A percentile compares a stretch with the other conserved stretches of the same genome.
Evolutionary conservation across 1,140 invertebrate genomes (phyloP).

Genomic region (Octopus bimaculoides): DNA sequence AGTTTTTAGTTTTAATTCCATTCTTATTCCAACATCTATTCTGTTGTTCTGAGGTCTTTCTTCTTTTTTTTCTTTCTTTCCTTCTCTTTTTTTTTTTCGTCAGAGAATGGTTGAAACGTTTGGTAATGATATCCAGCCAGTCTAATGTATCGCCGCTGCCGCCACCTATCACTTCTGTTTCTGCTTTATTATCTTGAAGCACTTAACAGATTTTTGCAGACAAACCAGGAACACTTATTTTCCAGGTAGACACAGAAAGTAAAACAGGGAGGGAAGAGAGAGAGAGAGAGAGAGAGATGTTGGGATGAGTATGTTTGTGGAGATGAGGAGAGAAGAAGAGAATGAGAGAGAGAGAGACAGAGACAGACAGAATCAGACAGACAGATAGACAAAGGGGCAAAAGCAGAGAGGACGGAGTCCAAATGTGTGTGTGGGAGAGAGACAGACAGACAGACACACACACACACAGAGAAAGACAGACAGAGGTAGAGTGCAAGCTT

Average conservation of each 20-base stretch:
- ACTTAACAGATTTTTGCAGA: background rate
- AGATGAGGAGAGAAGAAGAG: background rate
- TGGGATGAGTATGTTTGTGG: background rate
- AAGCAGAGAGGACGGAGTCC: background rate
- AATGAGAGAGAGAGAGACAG: background rate
- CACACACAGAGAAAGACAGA: background rate
- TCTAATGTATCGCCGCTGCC: too few relatives aligned
- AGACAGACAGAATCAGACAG: background rate
- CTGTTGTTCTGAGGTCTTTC: too few relatives aligned
- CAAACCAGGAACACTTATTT: background rate
- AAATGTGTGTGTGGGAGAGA: background rate
- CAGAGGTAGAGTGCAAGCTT: background rate
- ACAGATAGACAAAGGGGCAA: background rate
- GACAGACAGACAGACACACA: background rate
- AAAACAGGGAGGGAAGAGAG: background rate
- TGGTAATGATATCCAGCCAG: too few relatives aligned
- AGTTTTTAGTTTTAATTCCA: too few relatives aligned
- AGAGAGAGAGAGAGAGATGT: background rate
- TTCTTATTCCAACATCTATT: too few relatives aligned
- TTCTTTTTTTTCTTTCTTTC: too few relatives aligned
- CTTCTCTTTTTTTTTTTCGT: too few relatives aligned
- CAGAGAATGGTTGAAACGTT: too few relatives aligned
- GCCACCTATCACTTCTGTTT: too few relatives aligned
- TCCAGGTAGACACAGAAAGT: background rate
- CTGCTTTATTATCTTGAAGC: background rate